Conservation (phyloP, 1,140 invertebrate species). For the Pygmarrhopalites habei region DNA sequence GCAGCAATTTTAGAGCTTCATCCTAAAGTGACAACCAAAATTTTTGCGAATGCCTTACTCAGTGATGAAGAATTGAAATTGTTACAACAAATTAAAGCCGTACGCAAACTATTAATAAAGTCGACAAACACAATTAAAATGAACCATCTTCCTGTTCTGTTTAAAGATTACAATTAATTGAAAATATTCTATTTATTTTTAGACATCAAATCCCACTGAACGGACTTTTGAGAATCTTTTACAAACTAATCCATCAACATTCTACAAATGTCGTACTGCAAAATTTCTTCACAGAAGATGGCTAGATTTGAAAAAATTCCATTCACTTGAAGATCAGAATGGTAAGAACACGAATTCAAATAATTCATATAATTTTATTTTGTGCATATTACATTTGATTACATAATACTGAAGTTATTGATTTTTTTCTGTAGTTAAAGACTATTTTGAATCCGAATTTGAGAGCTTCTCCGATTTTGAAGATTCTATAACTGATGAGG, state of each 20-base stretch:
- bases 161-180: neutral
- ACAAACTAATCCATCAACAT: conserved; percentile 68
- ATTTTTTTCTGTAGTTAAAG: too few species aligned
- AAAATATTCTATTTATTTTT: neutral
- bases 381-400: conserved; percentile 44
- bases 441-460: conserved; percentile 46
- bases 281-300: conserved; percentile 81
- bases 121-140: neutral
- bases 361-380: conserved; percentile 22
- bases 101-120: conserved; percentile 48
- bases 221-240: conserved; percentile 14
- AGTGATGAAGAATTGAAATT: conserved; percentile 62
- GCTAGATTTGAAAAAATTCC: conserved; percentile 87
- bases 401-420: too few species aligned
- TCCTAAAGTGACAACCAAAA: conserved; percentile 74
- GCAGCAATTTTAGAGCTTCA: conserved; percentile 88
- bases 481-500: conserved; percentile 75
- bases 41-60: conserved; percentile 83
- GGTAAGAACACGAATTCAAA: conserved; percentile 48
- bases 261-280: conserved; percentile 78
- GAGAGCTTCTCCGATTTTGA: conserved; percentile 88
- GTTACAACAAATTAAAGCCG: conserved; percentile 71
- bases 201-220: conserved; percentile 1
- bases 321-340: conserved; percentile 81
- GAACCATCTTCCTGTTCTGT: neutral